Conservation (phyloP, 2,113 vertebrate species). For the Sialia sialis region DNA sequence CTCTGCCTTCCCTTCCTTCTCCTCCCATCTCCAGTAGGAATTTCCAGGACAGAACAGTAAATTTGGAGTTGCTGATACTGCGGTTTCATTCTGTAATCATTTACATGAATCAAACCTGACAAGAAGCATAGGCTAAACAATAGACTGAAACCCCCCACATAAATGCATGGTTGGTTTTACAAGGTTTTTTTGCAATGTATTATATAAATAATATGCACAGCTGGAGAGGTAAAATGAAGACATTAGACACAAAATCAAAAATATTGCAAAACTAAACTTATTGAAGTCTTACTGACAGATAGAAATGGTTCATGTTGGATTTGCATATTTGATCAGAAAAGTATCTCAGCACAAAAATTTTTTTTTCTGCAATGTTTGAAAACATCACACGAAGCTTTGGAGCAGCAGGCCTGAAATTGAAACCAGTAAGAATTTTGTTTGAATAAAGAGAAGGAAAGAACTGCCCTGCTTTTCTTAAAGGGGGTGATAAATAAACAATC, state of each 20-base stretch:
- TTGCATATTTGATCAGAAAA: neutral
- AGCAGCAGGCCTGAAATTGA: neutral
- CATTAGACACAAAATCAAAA: neutral
- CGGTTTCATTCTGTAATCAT: neutral
- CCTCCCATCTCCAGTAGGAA: neutral
- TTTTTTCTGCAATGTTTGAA: neutral
- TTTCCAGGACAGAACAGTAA: neutral
- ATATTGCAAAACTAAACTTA: neutral
- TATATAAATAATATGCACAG: neutral
- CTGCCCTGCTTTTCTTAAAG: neutral
- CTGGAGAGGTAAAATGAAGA: neutral
- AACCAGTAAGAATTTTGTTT: neutral
- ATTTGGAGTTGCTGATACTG: neutral
- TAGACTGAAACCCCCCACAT: rapidly evolving
- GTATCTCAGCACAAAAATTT: neutral
- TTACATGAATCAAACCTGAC: neutral
- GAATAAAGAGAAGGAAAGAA: neutral
- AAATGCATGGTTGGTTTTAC: neutral
- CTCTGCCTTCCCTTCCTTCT: neutral
- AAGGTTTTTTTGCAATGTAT: neutral
- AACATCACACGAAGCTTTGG: neutral
- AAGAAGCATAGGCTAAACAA: neutral
- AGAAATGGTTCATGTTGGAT: neutral
- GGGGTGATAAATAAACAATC: neutral
- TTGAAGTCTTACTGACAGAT: neutral